A percentile compares a stretch with the other conserved stretches of the same genome.
Conservation (phyloP, 2,888 invertebrate genomes). For the Yponomeuta plumbellus region DNA sequence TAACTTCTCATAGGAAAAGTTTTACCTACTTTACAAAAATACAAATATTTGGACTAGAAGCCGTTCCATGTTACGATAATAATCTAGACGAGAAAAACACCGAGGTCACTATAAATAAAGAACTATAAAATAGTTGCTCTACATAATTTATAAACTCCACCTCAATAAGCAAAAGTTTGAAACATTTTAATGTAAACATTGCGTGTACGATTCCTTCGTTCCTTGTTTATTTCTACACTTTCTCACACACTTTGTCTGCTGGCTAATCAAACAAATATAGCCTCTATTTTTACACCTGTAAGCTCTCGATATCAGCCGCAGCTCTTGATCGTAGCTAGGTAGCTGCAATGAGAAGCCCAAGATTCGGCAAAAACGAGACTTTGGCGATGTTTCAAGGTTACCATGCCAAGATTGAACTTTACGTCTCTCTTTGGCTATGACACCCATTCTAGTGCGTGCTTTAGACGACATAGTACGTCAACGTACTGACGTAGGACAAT, state of each 20-base stretch:
- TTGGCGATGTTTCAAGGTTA: conserved; percentile 74
- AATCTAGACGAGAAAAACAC: neutral
- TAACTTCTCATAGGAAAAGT: neutral
- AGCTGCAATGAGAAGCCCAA: conserved; percentile 40
- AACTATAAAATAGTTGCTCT: neutral
- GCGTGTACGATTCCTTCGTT: conserved; percentile 27
- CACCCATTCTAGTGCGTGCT: conserved; percentile 33
- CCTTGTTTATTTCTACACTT: conserved; percentile 41
- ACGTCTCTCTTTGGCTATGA: conserved; percentile 68
- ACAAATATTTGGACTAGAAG: neutral
- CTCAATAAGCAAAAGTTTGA: conserved; percentile 6
- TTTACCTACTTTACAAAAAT: conserved; percentile 6
- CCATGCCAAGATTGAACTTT: conserved; percentile 45
- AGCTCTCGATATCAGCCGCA: neutral
- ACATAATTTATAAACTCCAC: neutral
- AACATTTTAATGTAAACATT: conserved; percentile 10
- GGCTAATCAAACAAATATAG: neutral
- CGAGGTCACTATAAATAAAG: conserved; percentile 2
- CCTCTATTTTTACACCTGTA: neutral
- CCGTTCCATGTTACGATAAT: neutral
- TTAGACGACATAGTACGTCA: conserved; percentile 49
- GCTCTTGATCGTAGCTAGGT: neutral
- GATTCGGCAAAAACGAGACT: conserved; percentile 37
- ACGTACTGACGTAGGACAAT: conserved; percentile 30
- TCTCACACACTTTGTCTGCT: neutral